Evolutionary conservation across 2,113 vertebrate genomes (phyloP), one percentile per base, ranked within the genome.

Genomic region (Austrofundulus limnaeus): DNA sequence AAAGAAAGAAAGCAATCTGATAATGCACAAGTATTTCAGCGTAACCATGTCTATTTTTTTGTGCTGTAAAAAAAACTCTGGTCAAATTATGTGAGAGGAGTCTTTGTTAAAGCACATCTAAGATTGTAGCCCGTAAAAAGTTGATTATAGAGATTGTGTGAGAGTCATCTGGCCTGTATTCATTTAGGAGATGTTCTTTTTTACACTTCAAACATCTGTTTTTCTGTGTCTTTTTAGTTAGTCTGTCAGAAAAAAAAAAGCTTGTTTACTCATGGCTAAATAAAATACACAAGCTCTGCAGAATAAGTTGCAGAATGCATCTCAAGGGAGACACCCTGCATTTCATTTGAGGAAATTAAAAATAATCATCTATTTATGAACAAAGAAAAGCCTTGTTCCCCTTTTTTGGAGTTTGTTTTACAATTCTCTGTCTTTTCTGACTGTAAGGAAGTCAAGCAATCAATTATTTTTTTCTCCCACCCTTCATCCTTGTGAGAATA

Each of bases 341-440:
- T 91, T 86, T 90, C 83, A 91, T 92, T 86, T 89, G 51, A 90
- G 87, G 85, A 86, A 90, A 92, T 91, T 89, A 89, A 90, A 88
- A 90, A 86, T 89, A 90, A 91, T 92, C 69, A 85, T 89, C 84
- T 91, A 81, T 88, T 92, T 89, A 88, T 85, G 89, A 89, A 91
- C 86, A 89, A 87, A 89, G 84, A 73, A 65, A 69, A 61, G 24
- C 64, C 55, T 50, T 42, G 66, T 78, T 86, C 66, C 66, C 61
- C 65, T 50, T 71, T 49, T 61, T 56, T n/a, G n/a, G 57, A 69
- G 65, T 86, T 84, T 76, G 75, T 74, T 77, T 58, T 78, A 72
- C 57, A 67, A 80, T 88, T 84, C 72, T 71, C 61, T 65, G 46
- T 79, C 71, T 85, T 77, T 59, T 80, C 24, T 20, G 25, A 53